Evolutionary conservation across 2,888 invertebrate species (phyloP).

Genomic region (Eristalis arbustorum): DNA sequence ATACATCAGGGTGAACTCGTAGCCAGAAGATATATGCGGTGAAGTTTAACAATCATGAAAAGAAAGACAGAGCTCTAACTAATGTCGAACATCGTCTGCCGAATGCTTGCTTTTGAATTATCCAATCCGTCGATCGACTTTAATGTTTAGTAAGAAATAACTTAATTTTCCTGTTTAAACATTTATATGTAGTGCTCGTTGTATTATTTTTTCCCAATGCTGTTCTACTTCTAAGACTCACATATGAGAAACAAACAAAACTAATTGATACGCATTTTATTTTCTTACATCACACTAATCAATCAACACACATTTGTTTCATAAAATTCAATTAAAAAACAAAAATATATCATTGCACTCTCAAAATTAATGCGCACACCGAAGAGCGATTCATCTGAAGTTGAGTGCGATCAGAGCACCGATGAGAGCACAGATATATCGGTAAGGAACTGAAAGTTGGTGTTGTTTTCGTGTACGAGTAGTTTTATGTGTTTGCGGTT

Average conservation of each 20-base stretch:
- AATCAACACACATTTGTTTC: constrained; percentile 7
- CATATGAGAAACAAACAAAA: not conserved
- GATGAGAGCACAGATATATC: constrained; percentile 84
- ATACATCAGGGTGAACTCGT: too few species aligned
- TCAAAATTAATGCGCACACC: constrained; percentile 42
- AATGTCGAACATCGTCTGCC: too few species aligned
- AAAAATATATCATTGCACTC: constrained; percentile 56
- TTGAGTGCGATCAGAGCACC: constrained; percentile 83
- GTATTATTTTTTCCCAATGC: not conserved
- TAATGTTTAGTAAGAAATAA: too few species aligned
- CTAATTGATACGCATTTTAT: not conserved
- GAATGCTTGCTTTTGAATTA: too few species aligned
- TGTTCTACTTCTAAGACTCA: not conserved
- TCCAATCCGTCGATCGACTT: too few species aligned
- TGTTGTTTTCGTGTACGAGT: constrained; percentile 41
- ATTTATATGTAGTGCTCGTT: not conserved
- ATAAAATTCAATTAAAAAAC: constrained; percentile 48
- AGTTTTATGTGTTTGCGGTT: constrained; percentile 10
- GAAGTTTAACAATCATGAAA: too few species aligned
- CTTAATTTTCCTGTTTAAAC: too few species aligned
- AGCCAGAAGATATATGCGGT: too few species aligned
- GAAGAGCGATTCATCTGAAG: constrained; percentile 84
- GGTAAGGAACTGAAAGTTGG: constrained; percentile 80
- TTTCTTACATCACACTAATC: not conserved
- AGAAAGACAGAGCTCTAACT: too few species aligned